A percentile compares a stretch with the other conserved stretches of the same genome.
Evolutionary conservation across 2,888 invertebrate species (phyloP).

Genomic region (Iphiclides podalirius): DNA sequence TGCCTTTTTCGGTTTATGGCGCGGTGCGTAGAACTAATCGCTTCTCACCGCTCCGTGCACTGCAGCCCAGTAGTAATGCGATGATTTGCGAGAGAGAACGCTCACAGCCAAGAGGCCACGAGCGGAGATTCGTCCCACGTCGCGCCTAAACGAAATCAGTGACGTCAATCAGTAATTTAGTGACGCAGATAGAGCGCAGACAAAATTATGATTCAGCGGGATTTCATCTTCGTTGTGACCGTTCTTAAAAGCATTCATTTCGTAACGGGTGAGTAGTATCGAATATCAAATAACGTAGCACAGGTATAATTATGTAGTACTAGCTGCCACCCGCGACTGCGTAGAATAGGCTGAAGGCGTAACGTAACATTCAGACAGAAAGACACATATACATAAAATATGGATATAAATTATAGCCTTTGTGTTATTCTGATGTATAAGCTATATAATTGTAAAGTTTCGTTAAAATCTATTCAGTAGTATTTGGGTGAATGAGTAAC

Average conservation of each 20-base stretch:
- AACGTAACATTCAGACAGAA: no score
- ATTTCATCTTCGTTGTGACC: conserved; percentile 3
- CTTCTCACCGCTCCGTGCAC: conserved; percentile 27
- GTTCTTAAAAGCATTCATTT: background rate
- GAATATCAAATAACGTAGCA: no score
- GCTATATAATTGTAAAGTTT: no score
- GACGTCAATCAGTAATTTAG: background rate
- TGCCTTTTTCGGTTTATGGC: conserved; percentile 12
- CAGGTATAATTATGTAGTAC: no score
- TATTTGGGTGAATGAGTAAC: no score
- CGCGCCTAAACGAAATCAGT: background rate
- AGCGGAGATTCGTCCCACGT: background rate
- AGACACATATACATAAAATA: no score
- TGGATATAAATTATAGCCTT: no score
- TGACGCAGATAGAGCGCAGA: background rate
- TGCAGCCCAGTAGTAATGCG: conserved; percentile 7
- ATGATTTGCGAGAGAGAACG: conserved; percentile 10
- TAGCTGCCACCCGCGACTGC: no score
- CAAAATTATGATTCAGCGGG: conserved; percentile 4
- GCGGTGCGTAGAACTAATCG: conserved; percentile 28
- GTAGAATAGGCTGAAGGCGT: no score
- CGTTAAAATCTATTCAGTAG: no score
- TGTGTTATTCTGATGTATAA: no score
- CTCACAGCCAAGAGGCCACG: conserved; percentile 5
- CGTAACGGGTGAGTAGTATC: conserved; percentile 13